A percentile compares a stretch with the other conserved stretches of the same genome.
phyloP scores from a whole-genome alignment of 2,888 invertebrate genomes.

The Thera britannica region DNA sequence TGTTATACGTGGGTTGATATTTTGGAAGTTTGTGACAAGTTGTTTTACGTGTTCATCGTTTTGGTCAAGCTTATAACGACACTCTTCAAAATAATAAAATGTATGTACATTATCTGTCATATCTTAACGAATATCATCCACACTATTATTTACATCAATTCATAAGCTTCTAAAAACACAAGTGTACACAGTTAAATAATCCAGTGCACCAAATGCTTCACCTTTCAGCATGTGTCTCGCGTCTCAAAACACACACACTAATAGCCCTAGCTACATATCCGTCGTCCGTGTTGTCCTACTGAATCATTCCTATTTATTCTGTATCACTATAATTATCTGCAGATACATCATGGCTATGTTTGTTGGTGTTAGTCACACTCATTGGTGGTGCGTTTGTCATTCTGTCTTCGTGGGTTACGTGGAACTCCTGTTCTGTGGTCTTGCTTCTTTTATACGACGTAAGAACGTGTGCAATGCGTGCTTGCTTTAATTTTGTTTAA shows the following conservation, averaged over 20 bases:
- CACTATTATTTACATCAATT: neutral
- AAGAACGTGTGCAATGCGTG: neutral
- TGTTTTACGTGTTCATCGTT: slow-evolving; percentile 1
- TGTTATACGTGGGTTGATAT: slow-evolving; percentile 2
- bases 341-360: slow-evolving; percentile 33
- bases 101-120: neutral
- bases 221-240: slow-evolving; percentile 19
- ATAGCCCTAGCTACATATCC: slow-evolving; percentile 27
- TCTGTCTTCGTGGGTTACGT: slow-evolving; percentile 25
- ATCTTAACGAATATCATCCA: no score
- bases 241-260: slow-evolving; percentile 24
- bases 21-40: neutral
- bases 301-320: slow-evolving; percentile 32
- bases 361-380: slow-evolving; percentile 37
- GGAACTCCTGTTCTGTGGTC: slow-evolving; percentile 20
- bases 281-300: slow-evolving; percentile 30
- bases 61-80: neutral
- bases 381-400: slow-evolving; percentile 28
- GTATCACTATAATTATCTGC: slow-evolving; percentile 38
- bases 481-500: neutral
- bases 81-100: neutral
- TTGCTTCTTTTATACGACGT: slow-evolving; percentile 15
- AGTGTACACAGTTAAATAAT: slow-evolving; percentile 9
- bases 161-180: neutral
- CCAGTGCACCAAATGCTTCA: slow-evolving; percentile 21